Base-by-base conservation (phyloP, 2,113 vertebrate species). In the Orientallactaga bullata region DNA sequence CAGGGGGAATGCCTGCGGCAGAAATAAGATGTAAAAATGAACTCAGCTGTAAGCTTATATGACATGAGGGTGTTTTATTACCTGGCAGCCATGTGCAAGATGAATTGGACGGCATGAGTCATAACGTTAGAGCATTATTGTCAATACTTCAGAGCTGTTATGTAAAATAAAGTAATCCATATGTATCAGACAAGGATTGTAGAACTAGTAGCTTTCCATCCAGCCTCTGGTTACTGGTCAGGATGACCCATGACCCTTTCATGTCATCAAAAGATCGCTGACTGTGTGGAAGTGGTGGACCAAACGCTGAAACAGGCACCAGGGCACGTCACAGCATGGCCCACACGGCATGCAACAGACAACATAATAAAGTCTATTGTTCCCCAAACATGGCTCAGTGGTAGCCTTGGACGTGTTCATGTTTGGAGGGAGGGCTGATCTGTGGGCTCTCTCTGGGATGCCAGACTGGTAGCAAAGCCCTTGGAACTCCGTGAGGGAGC, bases 1-100 rank as follows among this genome's bases (percentile, higher is more conserved):
- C 1, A 0, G 72, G 65, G 90, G 88, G 74, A 86, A 86, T 79
- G 94, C 89, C 93, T 13, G 32, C 24, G 51, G 66, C 96, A 86
- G 88, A 90, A 17, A 51, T 80, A 72, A 83, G 76, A 92, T 73
- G 89, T 95, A 16, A 60, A 77, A 90, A 82, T 35, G 37, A n/a
- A 86, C 60, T 90, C 18, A 17, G 89, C 83, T 69, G 21, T 79
- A 66, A 86, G 94, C 58, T 37, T 58, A 61, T 35, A 30, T 79
- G 86, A 77, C 32, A 26, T 1, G 55, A 81, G 35, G 32, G 4
- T 26, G 13, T 83, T 90, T 97, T 83, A 86, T 80, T 91, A 81
- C 16, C 86, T 77, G 94, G 93, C 55, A 91, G 74, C 55, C 32
- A 32, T 23, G 66, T 80, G 91, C 84, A 80, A 73, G 91, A 73